Base-by-base conservation (phyloP, 1,140 invertebrate genomes). In the Drosophila sp. region DNA sequence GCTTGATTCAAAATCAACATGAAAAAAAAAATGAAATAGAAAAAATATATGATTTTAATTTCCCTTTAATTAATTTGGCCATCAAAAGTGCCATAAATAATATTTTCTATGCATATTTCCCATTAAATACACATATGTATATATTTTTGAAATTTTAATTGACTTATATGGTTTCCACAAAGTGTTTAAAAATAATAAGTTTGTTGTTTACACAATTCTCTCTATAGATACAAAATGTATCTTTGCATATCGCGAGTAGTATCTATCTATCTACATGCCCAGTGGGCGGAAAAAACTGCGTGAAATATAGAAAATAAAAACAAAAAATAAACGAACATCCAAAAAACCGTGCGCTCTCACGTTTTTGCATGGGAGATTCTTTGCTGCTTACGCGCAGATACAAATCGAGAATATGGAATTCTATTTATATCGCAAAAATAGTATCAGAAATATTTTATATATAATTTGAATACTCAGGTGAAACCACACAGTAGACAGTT, bases 361-460 rank as follows among this genome's bases (percentile, higher is more conserved):
- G 83, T 87, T 87, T 86, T 86, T 72, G 83, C 83, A 83, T 71
- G 66, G 44, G 44, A 79, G 83, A 87, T 87, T 86, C 69, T 86
- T 86, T 66, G 57, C 41, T 60, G 76, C 70, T 86, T 86, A 83
- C 79, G 70, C 72, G 76, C 50, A 65, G 58, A 60, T 66, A 58
- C 72, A 32, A 78, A 78, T 71, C 75, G 71, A 78, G 75, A 77
- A 65, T 80, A 83, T 86, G 83, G 83, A 86, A 86, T 76, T 86
- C 83, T 86, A 86, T 89, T 83, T 87, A 70, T 73, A 70, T 44
- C 11, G 25, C 5, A 10, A 7, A 44, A 33, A 70, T 63, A 60
- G 62, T 55, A 60, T 40, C 11, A 63, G 44, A 47, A 60, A 64
- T 27, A 8, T 10, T 25, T 25, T 17, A 7, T 7, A 2, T 27